Conservation (phyloP, 1,140 invertebrate genomes). For the Agrilus planipennis region DNA sequence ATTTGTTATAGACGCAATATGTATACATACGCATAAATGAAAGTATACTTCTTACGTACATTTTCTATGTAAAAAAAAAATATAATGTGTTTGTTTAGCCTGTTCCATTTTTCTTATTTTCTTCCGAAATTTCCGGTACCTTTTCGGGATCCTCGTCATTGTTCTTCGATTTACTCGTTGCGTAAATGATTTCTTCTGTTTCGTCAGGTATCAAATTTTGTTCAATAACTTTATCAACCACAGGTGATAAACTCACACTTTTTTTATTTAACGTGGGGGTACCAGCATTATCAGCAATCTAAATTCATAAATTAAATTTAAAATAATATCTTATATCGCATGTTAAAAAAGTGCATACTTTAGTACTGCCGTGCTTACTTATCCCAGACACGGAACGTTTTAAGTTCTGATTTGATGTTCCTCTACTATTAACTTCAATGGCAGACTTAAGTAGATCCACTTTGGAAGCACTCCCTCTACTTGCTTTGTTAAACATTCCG, state of each 20-base stretch:
- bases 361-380: constrained; percentile 1
- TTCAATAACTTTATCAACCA: constrained; percentile 12
- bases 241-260: constrained; percentile 15
- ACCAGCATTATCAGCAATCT: constrained; percentile 12
- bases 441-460: constrained; percentile 51
- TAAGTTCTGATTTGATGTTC: constrained; percentile 17
- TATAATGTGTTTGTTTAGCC: background rate
- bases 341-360: constrained; percentile 1
- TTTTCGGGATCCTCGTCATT: background rate
- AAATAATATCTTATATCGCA: constrained; percentile 3
- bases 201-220: constrained; percentile 23
- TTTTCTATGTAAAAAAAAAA: too few species aligned
- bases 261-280: constrained; percentile 14
- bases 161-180: too few species aligned
- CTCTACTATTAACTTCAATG: constrained; percentile 45
- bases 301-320: constrained; percentile 13
- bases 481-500: constrained; percentile 15
- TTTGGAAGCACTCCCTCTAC: constrained; percentile 45
- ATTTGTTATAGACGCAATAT: too few species aligned
- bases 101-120: background rate
- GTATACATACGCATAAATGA: too few species aligned
- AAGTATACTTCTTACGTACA: too few species aligned
- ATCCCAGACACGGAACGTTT: constrained; percentile 8
- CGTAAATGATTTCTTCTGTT: constrained; percentile 28
- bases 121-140: background rate